phyloP scores from a whole-genome alignment of 2,888 invertebrate genomes.

The Melolontha melolontha region DNA sequence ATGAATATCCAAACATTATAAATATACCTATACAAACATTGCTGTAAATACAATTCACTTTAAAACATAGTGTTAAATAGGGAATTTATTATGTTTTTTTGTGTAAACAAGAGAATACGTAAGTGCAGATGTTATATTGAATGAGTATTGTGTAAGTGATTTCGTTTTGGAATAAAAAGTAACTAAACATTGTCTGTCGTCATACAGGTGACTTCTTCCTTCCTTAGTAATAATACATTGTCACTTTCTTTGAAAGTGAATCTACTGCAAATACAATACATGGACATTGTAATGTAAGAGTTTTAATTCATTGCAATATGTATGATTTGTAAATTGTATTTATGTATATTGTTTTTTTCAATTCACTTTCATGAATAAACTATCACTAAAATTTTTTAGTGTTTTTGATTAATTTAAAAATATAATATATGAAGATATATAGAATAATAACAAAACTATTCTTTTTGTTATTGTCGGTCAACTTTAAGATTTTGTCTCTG shows the following conservation, averaged over 20 bases:
- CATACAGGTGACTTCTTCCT: constrained; percentile 31
- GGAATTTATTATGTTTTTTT: background rate
- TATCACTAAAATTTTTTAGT: constrained; percentile 22
- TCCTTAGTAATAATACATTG: constrained; percentile 19
- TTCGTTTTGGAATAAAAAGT: constrained; percentile 12
- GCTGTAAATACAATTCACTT: constrained; percentile 34
- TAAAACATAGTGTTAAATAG: constrained; percentile 26
- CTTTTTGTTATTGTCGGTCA: too few relatives aligned
- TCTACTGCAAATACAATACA: constrained; percentile 13
- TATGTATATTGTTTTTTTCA: constrained; percentile 30
- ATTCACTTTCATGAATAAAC: constrained; percentile 35
- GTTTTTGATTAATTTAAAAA: background rate
- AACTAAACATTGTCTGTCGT: constrained; percentile 29
- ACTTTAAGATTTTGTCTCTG: too few relatives aligned
- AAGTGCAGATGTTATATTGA: background rate
- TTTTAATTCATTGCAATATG: constrained; percentile 12
- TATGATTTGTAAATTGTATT: constrained; percentile 29
- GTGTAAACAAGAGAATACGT: background rate
- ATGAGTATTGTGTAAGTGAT: background rate
- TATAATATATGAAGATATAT: too few relatives aligned
- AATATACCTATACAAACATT: constrained; percentile 24
- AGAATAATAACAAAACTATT: too few relatives aligned
- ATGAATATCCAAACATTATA: too few relatives aligned
- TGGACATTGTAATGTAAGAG: constrained; percentile 10
- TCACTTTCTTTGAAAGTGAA: constrained; percentile 15